Evolutionary conservation across 2,797 vertebrate genomes (phyloP), one percentile per base, ranked within the genome.

Genomic region (Aplochiton taeniatus): DNA sequence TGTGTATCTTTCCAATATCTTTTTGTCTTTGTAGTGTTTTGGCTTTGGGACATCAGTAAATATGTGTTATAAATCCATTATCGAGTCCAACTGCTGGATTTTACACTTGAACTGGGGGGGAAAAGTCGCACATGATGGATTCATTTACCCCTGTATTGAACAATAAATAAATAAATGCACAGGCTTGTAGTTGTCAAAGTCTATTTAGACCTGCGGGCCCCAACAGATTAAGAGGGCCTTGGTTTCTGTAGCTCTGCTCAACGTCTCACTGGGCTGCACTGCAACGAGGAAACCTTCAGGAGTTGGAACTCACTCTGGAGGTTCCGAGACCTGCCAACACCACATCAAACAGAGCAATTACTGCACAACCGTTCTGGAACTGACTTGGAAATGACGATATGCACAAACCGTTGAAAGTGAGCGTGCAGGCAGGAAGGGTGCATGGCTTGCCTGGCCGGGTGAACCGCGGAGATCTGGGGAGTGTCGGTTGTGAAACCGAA

Each of bases 341-440:
- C 75, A 74, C 79, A 76, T 75, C 78, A 77, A 75, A 70, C 49
- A 48, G 1, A 4, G 50, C 14, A 48, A 57, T 66, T 70, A 58
- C 10, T 47, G 61, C 64, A 7, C 63, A 49, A 51, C 59, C 56
- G 58, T 46, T 73, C 41, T 47, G 9, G 61, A 58, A 61, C 44
- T 18, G 1, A 50, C 63, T 66, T 70, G 53, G 44, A 68, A 71
- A 69, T 0, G 4, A 63, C 57, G 50, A 67, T 63, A 46, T 71
- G 56, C 76, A 59, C 53, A 63, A 75, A 74, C 63, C 65, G 61
- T 51, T 46, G 67, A 45, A 66, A 69, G 45, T 66, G n/a, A 79
- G 48, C 11, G 18, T 46, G 20, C 17, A 61, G 66, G 60, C 44
- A 63, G 42, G 65, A 47, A 43, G 17, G 45, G 41, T 31, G 16